Conservation (phyloP, 2,888 invertebrate genomes). For the Orchesellides sinensis region DNA sequence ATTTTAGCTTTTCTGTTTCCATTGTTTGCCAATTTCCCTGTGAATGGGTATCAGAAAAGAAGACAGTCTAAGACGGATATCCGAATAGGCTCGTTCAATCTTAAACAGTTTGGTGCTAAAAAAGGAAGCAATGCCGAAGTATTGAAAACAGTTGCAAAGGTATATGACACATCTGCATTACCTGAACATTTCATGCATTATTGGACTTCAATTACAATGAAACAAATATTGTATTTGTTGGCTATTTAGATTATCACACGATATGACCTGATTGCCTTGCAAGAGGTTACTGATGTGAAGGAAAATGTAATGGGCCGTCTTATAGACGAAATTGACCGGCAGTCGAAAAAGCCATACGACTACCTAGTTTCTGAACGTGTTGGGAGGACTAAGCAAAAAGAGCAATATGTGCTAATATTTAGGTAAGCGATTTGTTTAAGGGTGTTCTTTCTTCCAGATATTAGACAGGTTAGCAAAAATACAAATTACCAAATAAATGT, state of each 20-base stretch:
- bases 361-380: conserved; percentile 47
- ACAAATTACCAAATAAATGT: no score
- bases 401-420: conserved; percentile 64
- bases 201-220: not conserved
- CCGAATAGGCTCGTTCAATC: conserved; percentile 65
- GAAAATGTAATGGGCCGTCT: conserved; percentile 38
- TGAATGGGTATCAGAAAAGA: no score
- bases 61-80: no score
- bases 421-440: conserved; percentile 34
- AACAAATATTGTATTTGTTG: not conserved
- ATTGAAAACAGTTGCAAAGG: conserved; percentile 49
- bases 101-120: conserved; percentile 57
- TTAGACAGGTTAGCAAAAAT: no score
- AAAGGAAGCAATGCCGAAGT: conserved; percentile 49
- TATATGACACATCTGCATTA: not conserved
- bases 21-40: no score
- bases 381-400: conserved; percentile 62
- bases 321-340: conserved; percentile 38
- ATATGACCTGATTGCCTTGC: conserved; percentile 65
- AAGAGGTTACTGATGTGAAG: conserved; percentile 61
- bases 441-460: not conserved
- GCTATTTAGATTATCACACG: conserved; percentile 55
- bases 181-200: not conserved
- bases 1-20: no score
- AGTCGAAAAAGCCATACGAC: conserved; percentile 31